Evolutionary conservation across 2,888 invertebrate species (phyloP).

Genomic region (Eristalis intricaria): DNA sequence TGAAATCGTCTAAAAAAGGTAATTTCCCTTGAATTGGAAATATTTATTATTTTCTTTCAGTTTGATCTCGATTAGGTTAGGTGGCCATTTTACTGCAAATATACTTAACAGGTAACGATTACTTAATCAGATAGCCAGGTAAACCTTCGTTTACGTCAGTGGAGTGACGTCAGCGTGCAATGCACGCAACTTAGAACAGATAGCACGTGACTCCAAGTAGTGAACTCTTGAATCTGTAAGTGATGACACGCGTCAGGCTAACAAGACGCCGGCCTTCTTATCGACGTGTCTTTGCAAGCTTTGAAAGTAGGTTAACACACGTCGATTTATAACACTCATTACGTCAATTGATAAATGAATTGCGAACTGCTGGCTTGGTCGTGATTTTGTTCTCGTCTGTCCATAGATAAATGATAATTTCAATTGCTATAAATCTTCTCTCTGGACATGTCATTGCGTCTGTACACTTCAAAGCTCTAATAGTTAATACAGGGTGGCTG

Average conservation of each 20-base stretch:
- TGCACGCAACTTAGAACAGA: not conserved
- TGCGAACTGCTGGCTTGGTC: not conserved
- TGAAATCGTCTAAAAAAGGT: conserved; percentile 19
- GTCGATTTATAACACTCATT: conserved; percentile 29
- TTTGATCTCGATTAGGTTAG: conserved; percentile 21
- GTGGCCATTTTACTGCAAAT: not conserved
- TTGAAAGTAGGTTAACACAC: conserved; percentile 16
- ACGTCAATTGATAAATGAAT: conserved; percentile 17
- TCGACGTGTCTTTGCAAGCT: not conserved
- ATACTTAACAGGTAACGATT: not conserved
- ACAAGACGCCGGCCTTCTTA: conserved; percentile 12
- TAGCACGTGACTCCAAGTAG: not conserved
- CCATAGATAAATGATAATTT: not conserved
- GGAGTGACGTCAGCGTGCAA: conserved; percentile 20
- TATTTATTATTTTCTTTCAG: conserved; percentile 10
- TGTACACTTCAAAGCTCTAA: not conserved
- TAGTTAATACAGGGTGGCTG: not conserved
- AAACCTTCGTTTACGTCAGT: conserved; percentile 21
- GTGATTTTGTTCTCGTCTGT: not conserved
- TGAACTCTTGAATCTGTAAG: not conserved
- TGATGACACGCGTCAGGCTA: not conserved
- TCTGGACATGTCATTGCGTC: no score
- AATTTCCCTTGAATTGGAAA: conserved; percentile 20
- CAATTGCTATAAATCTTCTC: not conserved
- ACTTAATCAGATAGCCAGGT: conserved; percentile 13